phyloP scores from a whole-genome alignment of 2,113 vertebrate genomes.

The Pelobates fuscus region DNA sequence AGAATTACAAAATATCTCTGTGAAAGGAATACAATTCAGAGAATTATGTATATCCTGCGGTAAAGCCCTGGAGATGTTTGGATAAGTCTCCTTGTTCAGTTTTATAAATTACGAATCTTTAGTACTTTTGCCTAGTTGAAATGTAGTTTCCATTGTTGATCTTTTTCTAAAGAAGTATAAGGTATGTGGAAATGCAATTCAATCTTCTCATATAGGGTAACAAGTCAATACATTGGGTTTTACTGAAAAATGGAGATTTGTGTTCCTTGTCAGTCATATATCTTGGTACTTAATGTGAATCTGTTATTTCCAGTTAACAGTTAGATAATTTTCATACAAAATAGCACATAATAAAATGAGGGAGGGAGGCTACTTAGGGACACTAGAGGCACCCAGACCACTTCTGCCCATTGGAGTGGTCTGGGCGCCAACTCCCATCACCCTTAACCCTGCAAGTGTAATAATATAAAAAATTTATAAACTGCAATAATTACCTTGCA shows the following conservation, averaged over 20 bases:
- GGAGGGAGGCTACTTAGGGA: too few species aligned
- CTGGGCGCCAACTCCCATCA: too few species aligned
- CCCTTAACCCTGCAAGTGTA: too few species aligned
- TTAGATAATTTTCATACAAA: too few species aligned
- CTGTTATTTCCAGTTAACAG: not conserved
- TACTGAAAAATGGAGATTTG: not conserved
- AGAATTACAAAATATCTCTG: conserved; percentile 90
- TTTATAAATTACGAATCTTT: conserved; percentile 83
- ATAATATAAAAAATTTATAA: too few species aligned
- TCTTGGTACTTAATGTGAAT: conserved; percentile 49
- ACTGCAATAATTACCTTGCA: too few species aligned
- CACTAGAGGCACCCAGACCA: too few species aligned
- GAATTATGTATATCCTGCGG: conserved; percentile 82
- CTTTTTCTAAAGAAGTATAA: conserved; percentile 64
- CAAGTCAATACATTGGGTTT: conserved; percentile 69
- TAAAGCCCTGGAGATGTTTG: conserved; percentile 81
- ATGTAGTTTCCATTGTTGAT: conserved; percentile 69
- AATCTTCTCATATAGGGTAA: conserved; percentile 63
- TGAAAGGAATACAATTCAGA: conserved; percentile 90
- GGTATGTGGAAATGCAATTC: conserved; percentile 58
- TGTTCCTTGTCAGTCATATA: conserved; percentile 50
- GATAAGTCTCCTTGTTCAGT: conserved; percentile 81
- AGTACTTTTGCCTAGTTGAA: conserved; percentile 69
- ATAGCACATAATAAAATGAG: too few species aligned
- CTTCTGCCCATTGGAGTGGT: too few species aligned